Evolutionary conservation across 2,888 invertebrate species (phyloP), one percentile per base, ranked within the genome.

Genomic region (Zygothrica quintamaculata): DNA sequence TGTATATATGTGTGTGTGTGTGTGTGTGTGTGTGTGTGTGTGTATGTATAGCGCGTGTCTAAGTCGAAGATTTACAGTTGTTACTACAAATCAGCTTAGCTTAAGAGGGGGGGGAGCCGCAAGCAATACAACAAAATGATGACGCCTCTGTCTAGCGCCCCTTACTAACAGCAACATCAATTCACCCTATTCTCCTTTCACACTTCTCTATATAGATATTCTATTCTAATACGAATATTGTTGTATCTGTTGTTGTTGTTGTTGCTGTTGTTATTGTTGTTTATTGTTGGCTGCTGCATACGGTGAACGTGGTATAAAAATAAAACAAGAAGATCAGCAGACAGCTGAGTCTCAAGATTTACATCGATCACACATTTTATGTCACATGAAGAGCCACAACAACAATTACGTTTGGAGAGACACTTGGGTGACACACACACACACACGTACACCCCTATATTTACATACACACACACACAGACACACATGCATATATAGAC

Each of bases 341-440:
- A 78, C 85, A 82, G 79, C 86, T 85, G 84, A 85, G 64, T 25
- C 84, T 61, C 74, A 60, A 70, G 70, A 77, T 81, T 84, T 78
- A 85, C 85, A 84, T 87, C 82, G 77, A 87, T 87, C 85, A 85
- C 87, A 84, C 79, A 85, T 81, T 85, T 87, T 84, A 87, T 87
- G 85, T 82, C 87, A 87, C 87, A 84, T 84, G 76, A 73, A 86
- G 59, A 74, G 37, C 25, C 55, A 34, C 36, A 69, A 16, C 47
- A 56, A 58, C 40, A 55, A 46, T 42, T 55, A 53, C 55, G 72
- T 66, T 82, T 59, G 69, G 71, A 84, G 86, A 87, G 79, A 85
- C 86, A 71, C 61, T 80, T 74, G 67, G 80, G 80, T 84, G 85
- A 85, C 85, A 84, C 64, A 58, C 36, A 44, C 33, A 60, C 2